Conservation (phyloP, 23 tunicate species). For the Trididemnum clinides region DNA sequence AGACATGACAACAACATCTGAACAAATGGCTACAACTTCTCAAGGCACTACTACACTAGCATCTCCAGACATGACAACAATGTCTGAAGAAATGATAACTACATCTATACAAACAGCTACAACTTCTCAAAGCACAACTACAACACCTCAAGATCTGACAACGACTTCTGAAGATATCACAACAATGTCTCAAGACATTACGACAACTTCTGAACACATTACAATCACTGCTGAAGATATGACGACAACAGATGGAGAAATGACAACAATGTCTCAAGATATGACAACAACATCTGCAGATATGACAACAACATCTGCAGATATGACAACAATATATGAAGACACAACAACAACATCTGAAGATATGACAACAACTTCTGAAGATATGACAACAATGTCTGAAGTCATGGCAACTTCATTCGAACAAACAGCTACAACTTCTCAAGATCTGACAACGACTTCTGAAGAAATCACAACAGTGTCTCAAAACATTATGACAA, state of each 20-base stretch:
- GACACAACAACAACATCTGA: neutral
- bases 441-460: neutral
- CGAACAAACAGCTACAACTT: neutral
- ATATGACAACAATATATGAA: neutral
- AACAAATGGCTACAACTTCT: too few species aligned
- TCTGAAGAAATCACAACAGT: neutral
- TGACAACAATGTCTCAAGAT: neutral
- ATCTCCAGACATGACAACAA: neutral
- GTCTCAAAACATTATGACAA: too few species aligned
- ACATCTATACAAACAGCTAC: neutral
- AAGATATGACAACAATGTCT: too few species aligned
- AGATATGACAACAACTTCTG: too few species aligned
- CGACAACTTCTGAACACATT: neutral
- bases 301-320: neutral
- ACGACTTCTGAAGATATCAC: too few species aligned
- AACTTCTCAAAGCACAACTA: neutral
- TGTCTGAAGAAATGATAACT: neutral
- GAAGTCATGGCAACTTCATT: neutral
- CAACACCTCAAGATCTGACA: neutral
- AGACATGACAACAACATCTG: too few species aligned
- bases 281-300: neutral
- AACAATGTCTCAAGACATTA: too few species aligned
- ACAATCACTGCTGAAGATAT: neutral
- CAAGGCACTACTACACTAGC: too few species aligned
- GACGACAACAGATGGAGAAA: neutral